phyloP scores from a whole-genome alignment of 2,113 vertebrate species.

The Phaethornis superciliosus region DNA sequence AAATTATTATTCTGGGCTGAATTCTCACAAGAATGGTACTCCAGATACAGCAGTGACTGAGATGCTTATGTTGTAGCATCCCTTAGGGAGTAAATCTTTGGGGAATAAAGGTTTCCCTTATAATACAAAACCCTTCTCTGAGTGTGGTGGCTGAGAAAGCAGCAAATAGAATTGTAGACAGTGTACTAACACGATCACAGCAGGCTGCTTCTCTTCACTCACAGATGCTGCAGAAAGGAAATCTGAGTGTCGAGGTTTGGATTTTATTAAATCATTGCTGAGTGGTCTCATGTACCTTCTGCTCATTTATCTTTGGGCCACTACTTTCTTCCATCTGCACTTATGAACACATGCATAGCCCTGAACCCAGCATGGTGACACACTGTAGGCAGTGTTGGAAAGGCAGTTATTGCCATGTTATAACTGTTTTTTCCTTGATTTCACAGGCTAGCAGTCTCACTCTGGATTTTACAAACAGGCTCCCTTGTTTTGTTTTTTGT shows the following conservation, averaged over 20 bases:
- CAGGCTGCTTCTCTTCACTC: not conserved
- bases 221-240: not conserved
- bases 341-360: not conserved
- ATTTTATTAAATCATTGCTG: not conserved
- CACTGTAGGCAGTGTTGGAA: not conserved
- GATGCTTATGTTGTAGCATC: not conserved
- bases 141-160: not conserved
- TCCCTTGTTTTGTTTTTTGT: not conserved
- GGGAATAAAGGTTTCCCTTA: not conserved
- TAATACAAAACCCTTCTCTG: not conserved
- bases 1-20: not conserved
- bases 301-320: not conserved
- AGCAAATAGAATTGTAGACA: not conserved
- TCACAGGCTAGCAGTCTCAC: not conserved
- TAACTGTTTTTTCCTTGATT: not conserved
- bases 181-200: not conserved
- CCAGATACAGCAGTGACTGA: not conserved
- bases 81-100: not conserved
- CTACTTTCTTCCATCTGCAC: not conserved
- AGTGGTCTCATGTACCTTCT: not conserved
- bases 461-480: not conserved
- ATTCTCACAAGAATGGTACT: not conserved
- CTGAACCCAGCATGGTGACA: not conserved
- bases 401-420: not conserved
- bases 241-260: not conserved